Base-by-base conservation (phyloP, 2,888 invertebrate species). In the Nomada ferruginata region DNA sequence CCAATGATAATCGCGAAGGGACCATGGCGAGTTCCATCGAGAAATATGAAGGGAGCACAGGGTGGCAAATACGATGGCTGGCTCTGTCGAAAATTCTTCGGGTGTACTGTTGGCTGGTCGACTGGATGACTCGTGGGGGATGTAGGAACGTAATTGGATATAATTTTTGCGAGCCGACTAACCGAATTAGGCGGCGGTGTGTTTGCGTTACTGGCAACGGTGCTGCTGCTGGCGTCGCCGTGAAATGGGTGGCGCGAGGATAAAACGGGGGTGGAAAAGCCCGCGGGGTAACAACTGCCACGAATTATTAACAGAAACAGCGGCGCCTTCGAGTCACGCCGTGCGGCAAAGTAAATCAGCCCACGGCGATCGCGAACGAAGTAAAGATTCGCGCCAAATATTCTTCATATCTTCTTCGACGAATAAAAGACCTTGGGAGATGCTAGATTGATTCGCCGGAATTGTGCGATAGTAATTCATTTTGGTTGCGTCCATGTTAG, bases 91-190 rank as follows among this genome's bases (percentile, higher is more conserved):
- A 82, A 83, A 81, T 83, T 87, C 76, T 70, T 57, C 60, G 20
- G 70, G 71, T 74, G 65, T 69, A 69, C 71, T 57, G 57, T 26
- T 55, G 73, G 73, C 42, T 76, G 82, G 84, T 52, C 85, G 82
- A 76, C 42, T 76, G 82, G 84, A 55, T 85, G 82, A 76, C 79
- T 89, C 80, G 82, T 81, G 70, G 82, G 70, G 85, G 79, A 82
- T 76, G 84, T 81, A 69, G 79, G 79, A 87, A 81, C 89, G 89
- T 91, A 91, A 91, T 91, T 92, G 89, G 89, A 90, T 91, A 90
- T 91, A 90, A 91, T 91, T 91, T 91, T 91, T 91, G 89, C 85
- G 88, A 87, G 76, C 84, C 87, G 86, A 87, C 89, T 90, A 91
- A 91, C 87, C 90, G 90, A 91, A 91, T 91, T 91, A 91, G 89